Evolutionary conservation across 2,797 vertebrate genomes (phyloP).

Genomic region (Cryptoblepharus egeriae): DNA sequence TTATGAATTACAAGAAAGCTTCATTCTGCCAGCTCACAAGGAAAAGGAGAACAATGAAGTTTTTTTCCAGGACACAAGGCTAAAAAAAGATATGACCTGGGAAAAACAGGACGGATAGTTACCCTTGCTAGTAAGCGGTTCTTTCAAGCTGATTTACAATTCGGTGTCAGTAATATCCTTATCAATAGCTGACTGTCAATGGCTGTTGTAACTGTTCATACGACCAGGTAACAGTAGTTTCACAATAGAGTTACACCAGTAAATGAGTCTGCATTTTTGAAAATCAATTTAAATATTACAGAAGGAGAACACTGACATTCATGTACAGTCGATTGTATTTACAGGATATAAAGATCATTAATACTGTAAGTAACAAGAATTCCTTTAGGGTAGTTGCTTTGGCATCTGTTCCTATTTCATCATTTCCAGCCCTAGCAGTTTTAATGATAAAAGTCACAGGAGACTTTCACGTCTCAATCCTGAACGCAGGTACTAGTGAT

Average conservation of each 20-base stretch:
- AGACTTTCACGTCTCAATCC: background rate
- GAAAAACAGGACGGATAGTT: no score
- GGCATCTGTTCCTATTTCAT: slow-evolving; percentile 49
- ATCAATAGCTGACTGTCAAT: background rate
- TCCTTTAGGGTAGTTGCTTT: slow-evolving; percentile 50
- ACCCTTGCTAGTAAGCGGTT: background rate
- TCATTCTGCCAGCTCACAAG: no score
- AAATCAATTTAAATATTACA: slow-evolving; percentile 37
- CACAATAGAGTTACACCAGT: background rate
- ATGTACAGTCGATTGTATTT: slow-evolving; percentile 21
- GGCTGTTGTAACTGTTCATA: slow-evolving; percentile 9
- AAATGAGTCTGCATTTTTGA: slow-evolving; percentile 45
- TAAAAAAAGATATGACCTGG: no score
- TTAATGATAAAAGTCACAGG: slow-evolving; percentile 43
- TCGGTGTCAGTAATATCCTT: background rate
- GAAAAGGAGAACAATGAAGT: no score
- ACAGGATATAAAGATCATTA: background rate
- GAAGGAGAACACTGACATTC: slow-evolving; percentile 58
- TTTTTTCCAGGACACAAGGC: no score
- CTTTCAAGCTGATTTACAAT: background rate
- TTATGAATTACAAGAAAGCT: no score
- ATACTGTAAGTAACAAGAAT: background rate
- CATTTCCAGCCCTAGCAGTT: slow-evolving; percentile 40
- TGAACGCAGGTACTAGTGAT: no score
- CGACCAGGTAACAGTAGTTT: slow-evolving; percentile 22